Conservation (phyloP, 2,113 vertebrate genomes). For the Vireo altiloquus region DNA sequence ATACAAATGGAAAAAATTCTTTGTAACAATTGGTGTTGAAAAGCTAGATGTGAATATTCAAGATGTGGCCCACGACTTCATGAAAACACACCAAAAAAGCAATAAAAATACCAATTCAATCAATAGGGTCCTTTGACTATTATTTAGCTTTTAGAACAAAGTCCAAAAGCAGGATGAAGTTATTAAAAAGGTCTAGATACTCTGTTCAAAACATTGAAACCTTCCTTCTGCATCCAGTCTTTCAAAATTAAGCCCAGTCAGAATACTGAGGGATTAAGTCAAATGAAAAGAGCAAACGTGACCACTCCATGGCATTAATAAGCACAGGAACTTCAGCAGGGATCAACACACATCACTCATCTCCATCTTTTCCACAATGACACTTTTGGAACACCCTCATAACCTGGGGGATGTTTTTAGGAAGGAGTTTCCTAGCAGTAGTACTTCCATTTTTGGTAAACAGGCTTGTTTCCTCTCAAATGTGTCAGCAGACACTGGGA, state of each 20-base stretch:
- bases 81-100: slow-evolving; percentile 50
- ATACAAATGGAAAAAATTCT: slow-evolving; percentile 63
- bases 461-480: neutral
- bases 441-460: neutral
- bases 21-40: slow-evolving; percentile 73
- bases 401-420: neutral
- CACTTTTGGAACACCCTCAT: neutral
- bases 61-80: slow-evolving; percentile 68
- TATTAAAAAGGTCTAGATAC: neutral
- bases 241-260: neutral
- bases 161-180: neutral
- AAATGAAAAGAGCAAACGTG: neutral
- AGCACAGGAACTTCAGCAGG: neutral
- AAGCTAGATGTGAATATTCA: slow-evolving; percentile 66
- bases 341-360: neutral
- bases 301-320: neutral
- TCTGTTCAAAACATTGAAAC: neutral
- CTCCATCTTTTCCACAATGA: neutral
- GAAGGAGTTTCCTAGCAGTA: neutral
- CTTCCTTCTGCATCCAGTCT: neutral
- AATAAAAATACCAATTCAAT: slow-evolving; percentile 51
- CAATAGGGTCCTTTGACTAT: neutral
- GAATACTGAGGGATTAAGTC: neutral
- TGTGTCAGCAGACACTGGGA: slow-evolving; percentile 9
- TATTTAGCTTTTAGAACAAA: neutral